Evolutionary conservation across 37 sponge, comb jelly and placozoan genomes (phyloP), one percentile per base, ranked within the genome.

Genomic region (Mnemiopsis leidyi): DNA sequence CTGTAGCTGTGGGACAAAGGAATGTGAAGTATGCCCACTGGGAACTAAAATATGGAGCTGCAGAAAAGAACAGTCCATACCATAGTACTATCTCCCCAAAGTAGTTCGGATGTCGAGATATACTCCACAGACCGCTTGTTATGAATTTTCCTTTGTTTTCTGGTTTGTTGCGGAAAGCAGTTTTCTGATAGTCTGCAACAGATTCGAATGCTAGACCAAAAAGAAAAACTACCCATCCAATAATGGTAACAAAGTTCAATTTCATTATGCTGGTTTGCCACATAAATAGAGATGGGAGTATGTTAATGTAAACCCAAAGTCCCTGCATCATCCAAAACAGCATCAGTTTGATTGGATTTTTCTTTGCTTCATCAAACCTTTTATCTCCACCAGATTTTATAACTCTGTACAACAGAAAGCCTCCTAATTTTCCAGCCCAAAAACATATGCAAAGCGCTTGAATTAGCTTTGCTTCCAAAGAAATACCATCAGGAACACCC

Each of bases 1-100:
- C 79, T 36, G 94, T 92, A 28, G 93, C 71, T 31, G 90, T 38
- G n/a, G 95, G 95, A 93, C 94, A 93, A 18, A 93, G 7, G 23
- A 95, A 92, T 69, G 34, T 32, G 32, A 77, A 77, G 35, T 77
- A 77, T 1, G 79, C 93, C 79, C 92, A 85, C 18, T 90, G 94
- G 0, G 93, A 36, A 31, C 92, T 94, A 92, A 98, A 96, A 28
- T 95, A 93, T 25, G 96, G 94, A 31, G 97, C 95, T 30, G 97
- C 97, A 37, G 99, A 95, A 35, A 97, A 92, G 92, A 95, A 96
- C 68, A 96, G 92, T n/a, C 99, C 99, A 71, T 39, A 33, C 99
- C 99, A 98, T 20, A 95, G 95, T 36, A 97, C 38, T 9, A 98
- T 98, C 39, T 98, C 99, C 69, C 99, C 99, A 32, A 98, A 94